Base-by-base conservation (phyloP, 2,113 vertebrate species). In the Numida meleagris region DNA sequence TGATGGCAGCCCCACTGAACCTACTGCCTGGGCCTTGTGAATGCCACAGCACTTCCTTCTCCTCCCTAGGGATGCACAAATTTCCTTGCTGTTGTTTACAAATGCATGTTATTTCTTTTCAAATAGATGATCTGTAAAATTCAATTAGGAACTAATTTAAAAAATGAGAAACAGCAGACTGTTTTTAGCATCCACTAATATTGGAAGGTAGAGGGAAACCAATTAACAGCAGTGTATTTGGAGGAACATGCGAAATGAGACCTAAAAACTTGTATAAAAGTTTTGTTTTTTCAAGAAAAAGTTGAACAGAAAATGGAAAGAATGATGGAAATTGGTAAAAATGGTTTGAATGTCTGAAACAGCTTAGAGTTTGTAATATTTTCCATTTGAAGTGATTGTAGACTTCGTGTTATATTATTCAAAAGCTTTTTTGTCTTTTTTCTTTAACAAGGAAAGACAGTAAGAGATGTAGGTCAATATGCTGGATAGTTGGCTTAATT, bases 321-420 rank as follows among this genome's bases (percentile, higher is more conserved):
- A 80, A 67, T 82, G 48, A 74, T 74, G 46, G 27, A 74, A 91
- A 36, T 31, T 51, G 63, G 50, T 53, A 82, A 51, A 82, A 85
- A 82, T 59, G 17, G 45, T 74, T 84, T 92, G 71, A 80, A 91
- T 82, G 67, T 40, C 89, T 95, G 85, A 91, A 95, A 43, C 71
- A 91, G 82, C 59, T 89, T 80, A 58, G 25, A 16, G 10, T 73
- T 89, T 59, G 29, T 40, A 53, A 86, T 82, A 38, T 80, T 94
- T 95, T 96, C 94, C 82, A 38, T 24, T 55, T 50, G 25, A 82
- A 85, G 33, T 71, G 34, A 80, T 55, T 82, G 25, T 24, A 82
- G 63, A 38, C 9, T 82, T 93, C 33, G 3, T 68, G 25, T 65
- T 57, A 18, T 90, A 43, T 45, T 76, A 53, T 29, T 79, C 66